Evolutionary conservation across 1,140 invertebrate species (phyloP), one percentile per base, ranked within the genome.

Genomic region (Zaprionus lachaisei): DNA sequence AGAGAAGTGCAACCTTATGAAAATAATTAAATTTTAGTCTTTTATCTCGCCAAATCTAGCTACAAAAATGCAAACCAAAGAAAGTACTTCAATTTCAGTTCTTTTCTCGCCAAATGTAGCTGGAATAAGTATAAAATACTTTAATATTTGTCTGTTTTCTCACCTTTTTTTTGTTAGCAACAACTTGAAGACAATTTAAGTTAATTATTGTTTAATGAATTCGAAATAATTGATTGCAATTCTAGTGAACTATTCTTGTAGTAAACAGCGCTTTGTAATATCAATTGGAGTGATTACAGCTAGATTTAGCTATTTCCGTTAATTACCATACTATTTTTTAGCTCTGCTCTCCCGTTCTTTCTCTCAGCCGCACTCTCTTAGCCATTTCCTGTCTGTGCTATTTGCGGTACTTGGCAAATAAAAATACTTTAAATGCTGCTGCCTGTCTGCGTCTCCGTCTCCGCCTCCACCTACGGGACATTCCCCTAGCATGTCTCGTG

Each of bases 391-490:
- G 65, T 28, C 5, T 47, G 65, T 58, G 37, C 65, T 67, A 58
- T 56, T 54, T 67, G 15, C 47, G 20, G 28, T 51, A 12, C 20
- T 51, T 51, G 41, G 41, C 47, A 51, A 24, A 24, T 51, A 51
- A 51, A 51, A 51, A 51, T 51, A 51, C 41, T 47, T 47, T 11
- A 47, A 47, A 9, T 17, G 38, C 15, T 51, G 31, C 55, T 17
- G 55, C 20, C 38, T 55, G 17, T 56, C 20, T 22, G 22, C 26
- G n/a, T n/a, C n/a, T n/a, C n/a, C 37, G 12, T 20, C 20, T 51
- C 5, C 41, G 15, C 15, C 41, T n/a, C 31, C 49, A 15, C 47
- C 49, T 22, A 31, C 54, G 72, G 63, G 72, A 60, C 80, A 77
- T 56, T 56, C 54, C 22, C 54, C 17, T 56, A 17, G n/a, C 54